These are phyloP conservation scores for Stegana nigrithorax DNA, from an alignment of 2,888 invertebrate species.

Conservation along the genomic window DNA sequence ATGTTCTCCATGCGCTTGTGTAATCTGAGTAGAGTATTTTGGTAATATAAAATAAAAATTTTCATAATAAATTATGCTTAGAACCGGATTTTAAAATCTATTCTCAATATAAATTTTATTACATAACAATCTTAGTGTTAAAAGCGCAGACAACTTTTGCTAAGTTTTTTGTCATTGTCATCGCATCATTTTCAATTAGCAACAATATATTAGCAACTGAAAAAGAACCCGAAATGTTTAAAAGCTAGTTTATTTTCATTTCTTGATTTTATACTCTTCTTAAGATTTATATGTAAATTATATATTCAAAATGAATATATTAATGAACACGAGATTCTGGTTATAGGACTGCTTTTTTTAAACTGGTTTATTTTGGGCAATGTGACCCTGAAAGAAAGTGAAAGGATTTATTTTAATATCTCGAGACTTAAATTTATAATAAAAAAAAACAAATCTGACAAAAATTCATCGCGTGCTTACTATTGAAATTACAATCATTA, in stretches of 20 bases:
- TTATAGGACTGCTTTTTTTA: conserved; percentile 43
- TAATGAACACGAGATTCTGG: conserved; percentile 42
- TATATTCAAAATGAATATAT: conserved; percentile 34
- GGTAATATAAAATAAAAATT: not conserved
- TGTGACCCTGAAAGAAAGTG: conserved; percentile 5
- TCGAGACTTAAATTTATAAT: not conserved
- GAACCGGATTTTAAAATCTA: conserved; percentile 40
- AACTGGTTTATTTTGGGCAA: conserved; percentile 1
- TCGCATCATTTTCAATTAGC: not conserved
- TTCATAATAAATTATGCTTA: conserved; percentile 40
- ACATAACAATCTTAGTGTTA: conserved; percentile 51
- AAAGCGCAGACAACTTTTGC: no score
- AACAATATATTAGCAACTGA: not conserved
- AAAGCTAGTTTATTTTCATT: not conserved
- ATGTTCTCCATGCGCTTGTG: no score
- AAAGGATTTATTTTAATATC: conserved; percentile 9
- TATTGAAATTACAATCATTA: no score
- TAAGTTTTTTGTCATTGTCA: not conserved
- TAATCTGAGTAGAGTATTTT: no score
- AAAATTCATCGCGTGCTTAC: no score
- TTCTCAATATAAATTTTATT: conserved; percentile 29
- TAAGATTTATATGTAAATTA: conserved; percentile 40
- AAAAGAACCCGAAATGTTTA: not conserved
- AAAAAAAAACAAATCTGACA: no score
- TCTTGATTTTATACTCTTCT: no score